These are phyloP conservation scores for Drosophila macrospina DNA, from an alignment of 2,888 invertebrate genomes.

Conservation along the genomic window DNA sequence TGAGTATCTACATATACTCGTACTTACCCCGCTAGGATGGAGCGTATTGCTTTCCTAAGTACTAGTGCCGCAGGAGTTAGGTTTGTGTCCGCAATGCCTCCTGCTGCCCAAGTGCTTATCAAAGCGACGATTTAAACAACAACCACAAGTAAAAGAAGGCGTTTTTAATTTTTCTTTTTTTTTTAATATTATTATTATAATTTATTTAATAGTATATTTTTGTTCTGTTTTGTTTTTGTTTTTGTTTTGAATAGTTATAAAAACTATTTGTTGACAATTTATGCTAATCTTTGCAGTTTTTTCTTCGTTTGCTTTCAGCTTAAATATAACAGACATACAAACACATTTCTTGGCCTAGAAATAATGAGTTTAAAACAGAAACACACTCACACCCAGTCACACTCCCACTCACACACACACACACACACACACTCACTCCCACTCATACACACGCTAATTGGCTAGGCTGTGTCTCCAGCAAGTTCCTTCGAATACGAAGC, in stretches of 20 bases:
- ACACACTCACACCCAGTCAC: conserved; percentile 18
- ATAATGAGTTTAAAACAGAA: conserved; percentile 63
- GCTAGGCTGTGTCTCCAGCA: conserved; percentile 51
- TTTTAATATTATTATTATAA: conserved; percentile 52
- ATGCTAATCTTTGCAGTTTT: conserved; percentile 74
- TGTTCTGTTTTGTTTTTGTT: too few species aligned
- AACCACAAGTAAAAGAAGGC: conserved; percentile 7
- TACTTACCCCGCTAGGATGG: not conserved
- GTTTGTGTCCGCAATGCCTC: conserved; percentile 82
- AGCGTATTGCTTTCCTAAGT: conserved; percentile 85
- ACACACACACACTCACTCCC: conserved; percentile 26
- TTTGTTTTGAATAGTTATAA: conserved; percentile 74
- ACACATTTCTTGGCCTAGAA: conserved; percentile 66
- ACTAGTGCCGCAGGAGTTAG: conserved; percentile 86
- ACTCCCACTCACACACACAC: conserved; percentile 25
- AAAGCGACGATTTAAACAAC: conserved; percentile 86
- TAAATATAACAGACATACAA: conserved; percentile 42
- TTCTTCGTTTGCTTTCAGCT: conserved; percentile 59
- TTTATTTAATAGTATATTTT: conserved; percentile 65
- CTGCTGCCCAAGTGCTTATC: conserved; percentile 86
- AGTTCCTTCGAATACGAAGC: conserved; percentile 58
- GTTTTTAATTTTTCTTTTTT: conserved; percentile 51
- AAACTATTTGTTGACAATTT: conserved; percentile 78
- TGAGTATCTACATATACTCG: too few species aligned
- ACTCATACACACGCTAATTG: conserved; percentile 43